These are phyloP conservation scores for Lucinisca nassula DNA, from an alignment of 2,888 invertebrate species.

Conservation along the genomic window DNA sequence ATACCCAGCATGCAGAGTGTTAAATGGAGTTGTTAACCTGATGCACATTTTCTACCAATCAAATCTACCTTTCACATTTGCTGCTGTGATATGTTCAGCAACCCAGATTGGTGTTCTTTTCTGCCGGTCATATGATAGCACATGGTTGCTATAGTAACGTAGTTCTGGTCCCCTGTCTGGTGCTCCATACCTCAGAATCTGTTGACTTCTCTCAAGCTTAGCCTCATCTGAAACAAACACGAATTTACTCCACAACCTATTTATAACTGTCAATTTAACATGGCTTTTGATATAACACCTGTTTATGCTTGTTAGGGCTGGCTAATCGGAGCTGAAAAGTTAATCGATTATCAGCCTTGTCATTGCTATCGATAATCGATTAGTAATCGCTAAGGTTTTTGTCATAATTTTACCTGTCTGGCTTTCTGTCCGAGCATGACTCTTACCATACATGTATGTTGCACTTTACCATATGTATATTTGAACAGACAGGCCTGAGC, in stretches of 20 bases:
- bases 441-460: too few species aligned
- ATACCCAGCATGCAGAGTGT: too few species aligned
- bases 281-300: too few species aligned
- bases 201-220: conserved; percentile 19
- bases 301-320: too few species aligned
- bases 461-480: too few species aligned
- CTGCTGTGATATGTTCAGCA: conserved; percentile 81
- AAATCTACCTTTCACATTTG: conserved; percentile 72
- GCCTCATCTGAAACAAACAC: conserved; percentile 38
- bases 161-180: conserved; percentile 74
- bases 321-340: not conserved
- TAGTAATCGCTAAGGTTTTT: not conserved
- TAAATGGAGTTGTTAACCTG: too few species aligned
- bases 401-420: not conserved
- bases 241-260: not conserved
- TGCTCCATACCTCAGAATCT: conserved; percentile 78
- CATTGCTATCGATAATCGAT: not conserved
- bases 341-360: not conserved
- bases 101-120: conserved; percentile 86
- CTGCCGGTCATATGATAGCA: conserved; percentile 83
- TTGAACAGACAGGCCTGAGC: too few species aligned
- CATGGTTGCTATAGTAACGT: conserved; percentile 81
- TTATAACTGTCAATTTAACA: too few species aligned
- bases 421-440: too few species aligned
- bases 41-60: too few species aligned